A percentile compares a stretch with the other conserved stretches of the same genome.
These are phyloP conservation scores for Bombus huntii DNA, from an alignment of 1,140 invertebrate species.

Conservation along the genomic window DNA sequence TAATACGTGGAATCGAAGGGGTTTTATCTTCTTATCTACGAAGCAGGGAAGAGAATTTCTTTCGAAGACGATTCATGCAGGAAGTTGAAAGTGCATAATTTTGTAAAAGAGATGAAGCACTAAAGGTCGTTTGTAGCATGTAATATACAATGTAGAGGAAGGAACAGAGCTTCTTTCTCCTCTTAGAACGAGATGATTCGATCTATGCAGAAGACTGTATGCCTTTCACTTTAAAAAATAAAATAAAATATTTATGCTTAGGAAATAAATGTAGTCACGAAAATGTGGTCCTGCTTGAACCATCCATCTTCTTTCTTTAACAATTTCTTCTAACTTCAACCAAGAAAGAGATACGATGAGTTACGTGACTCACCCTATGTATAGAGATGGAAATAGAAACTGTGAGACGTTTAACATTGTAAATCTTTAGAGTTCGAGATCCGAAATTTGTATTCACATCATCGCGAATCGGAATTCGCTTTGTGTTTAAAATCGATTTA, in stretches of 20 bases:
- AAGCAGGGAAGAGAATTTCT: not conserved
- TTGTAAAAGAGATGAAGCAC: not conserved
- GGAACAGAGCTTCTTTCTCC: not conserved
- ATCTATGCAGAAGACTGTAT: not conserved
- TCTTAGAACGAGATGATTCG: not conserved
- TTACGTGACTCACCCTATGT: not conserved
- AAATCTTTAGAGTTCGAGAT: not conserved
- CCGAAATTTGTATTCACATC: not conserved
- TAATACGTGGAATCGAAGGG: too few species aligned
- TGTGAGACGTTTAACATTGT: not conserved
- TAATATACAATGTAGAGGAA: not conserved
- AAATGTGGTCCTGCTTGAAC: too few species aligned
- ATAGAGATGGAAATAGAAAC: too few species aligned
- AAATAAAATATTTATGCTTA: too few species aligned
- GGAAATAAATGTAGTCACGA: too few species aligned
- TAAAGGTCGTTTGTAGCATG: not conserved
- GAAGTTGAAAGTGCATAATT: too few species aligned
- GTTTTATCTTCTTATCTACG: not conserved
- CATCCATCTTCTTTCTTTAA: too few species aligned
- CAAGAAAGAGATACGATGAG: not conserved
- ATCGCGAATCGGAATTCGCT: too few species aligned
- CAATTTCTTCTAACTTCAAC: not conserved
- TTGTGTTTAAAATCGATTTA: too few species aligned
- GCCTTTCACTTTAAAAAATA: not conserved
- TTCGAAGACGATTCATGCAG: not conserved